Evolutionary conservation across 2,797 vertebrate species (phyloP).

Genomic region (Thalassophryne amazonica): DNA sequence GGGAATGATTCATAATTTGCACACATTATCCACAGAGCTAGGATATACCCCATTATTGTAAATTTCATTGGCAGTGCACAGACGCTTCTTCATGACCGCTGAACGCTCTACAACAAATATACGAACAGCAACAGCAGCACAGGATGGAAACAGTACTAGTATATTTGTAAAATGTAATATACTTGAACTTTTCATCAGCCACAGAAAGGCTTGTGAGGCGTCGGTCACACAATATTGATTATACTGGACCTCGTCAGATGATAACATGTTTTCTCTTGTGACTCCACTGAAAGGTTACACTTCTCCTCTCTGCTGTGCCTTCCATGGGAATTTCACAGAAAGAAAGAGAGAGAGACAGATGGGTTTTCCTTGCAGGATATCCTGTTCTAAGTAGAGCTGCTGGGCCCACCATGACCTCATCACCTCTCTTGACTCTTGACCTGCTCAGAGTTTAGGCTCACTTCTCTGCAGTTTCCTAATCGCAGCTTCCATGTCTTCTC

Average conservation of each 20-base stretch:
- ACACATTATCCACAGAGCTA: constrained; percentile 19
- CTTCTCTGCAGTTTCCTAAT: constrained; percentile 48
- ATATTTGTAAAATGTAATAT: constrained; percentile 4
- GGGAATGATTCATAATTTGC: constrained; percentile 14
- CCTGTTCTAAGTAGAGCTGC: constrained; percentile 72
- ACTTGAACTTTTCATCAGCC: not conserved
- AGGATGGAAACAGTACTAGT: constrained; percentile 6
- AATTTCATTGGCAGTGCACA: constrained; percentile 26
- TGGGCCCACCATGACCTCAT: constrained; percentile 62
- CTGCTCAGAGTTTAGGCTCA: constrained; percentile 44
- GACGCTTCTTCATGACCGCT: constrained; percentile 30
- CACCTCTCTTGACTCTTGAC: constrained; percentile 73
- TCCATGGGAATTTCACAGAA: constrained; percentile 43
- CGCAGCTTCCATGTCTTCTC: constrained; percentile 21
- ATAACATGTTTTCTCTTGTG: constrained; percentile 52
- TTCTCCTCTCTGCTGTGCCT: constrained; percentile 33
- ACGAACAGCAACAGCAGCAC: constrained; percentile 10
- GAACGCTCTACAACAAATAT: not conserved
- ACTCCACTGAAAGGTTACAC: constrained; percentile 65
- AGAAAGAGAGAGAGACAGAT: constrained; percentile 59
- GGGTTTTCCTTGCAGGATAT: constrained; percentile 72
- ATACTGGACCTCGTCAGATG: constrained; percentile 9
- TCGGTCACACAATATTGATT: constrained; percentile 49
- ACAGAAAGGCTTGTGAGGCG: not conserved
- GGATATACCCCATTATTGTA: constrained; percentile 28